Conservation (phyloP, 2,797 vertebrate genomes). For the Danio tinwini region DNA sequence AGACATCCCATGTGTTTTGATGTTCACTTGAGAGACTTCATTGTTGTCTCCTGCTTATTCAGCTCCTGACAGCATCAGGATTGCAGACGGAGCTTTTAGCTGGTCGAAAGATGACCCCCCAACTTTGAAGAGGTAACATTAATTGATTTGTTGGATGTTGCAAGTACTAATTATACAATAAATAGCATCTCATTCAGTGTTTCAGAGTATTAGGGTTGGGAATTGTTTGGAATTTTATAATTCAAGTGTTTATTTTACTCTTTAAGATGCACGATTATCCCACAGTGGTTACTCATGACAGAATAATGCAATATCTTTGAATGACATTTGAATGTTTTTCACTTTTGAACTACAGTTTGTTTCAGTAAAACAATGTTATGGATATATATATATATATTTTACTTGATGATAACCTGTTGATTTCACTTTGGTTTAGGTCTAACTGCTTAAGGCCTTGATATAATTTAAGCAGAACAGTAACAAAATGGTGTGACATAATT, state of each 20-base stretch:
- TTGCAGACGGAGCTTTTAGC: conserved; percentile 87
- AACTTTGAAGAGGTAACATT: conserved; percentile 81
- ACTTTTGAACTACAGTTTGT: not conserved
- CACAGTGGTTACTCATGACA: not conserved
- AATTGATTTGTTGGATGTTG: not conserved
- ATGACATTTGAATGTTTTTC: not conserved
- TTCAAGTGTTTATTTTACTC: too few species aligned
- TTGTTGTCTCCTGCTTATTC: conserved; percentile 28
- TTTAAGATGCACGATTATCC: not conserved
- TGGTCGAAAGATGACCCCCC: conserved; percentile 88
- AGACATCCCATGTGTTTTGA: conserved; percentile 6
- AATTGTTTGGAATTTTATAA: not conserved
- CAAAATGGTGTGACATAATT: too few species aligned
- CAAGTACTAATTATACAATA: not conserved
- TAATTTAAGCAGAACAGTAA: too few species aligned
- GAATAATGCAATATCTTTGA: not conserved
- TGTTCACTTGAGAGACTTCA: conserved; percentile 28
- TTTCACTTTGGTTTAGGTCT: too few species aligned
- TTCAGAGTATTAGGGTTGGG: conserved; percentile 7
- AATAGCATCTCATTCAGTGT: not conserved
- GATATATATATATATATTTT: not conserved
- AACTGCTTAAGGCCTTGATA: too few species aligned
- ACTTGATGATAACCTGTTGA: not conserved
- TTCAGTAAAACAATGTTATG: not conserved
- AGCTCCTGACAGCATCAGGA: conserved; percentile 82